phyloP scores from a whole-genome alignment of 2,888 invertebrate species.

The Mythimna lalbum region DNA sequence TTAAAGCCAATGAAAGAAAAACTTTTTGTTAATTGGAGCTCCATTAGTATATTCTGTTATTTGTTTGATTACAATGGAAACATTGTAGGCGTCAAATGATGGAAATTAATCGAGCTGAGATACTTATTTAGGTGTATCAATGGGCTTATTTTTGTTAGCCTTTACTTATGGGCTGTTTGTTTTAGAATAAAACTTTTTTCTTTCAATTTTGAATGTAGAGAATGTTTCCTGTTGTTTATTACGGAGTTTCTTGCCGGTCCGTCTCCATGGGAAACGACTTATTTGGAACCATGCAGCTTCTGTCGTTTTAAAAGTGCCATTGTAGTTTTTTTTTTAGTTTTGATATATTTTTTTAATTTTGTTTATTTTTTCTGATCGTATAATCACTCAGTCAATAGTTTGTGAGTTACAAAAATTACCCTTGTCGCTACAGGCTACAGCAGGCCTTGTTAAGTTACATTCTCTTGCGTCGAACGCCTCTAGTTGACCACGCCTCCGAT shows the following conservation, averaged over 20 bases:
- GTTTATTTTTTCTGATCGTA: neutral
- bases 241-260: too few species aligned
- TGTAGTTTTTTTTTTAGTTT: too few species aligned
- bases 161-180: neutral
- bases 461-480: too few species aligned
- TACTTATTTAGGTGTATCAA: neutral
- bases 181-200: neutral
- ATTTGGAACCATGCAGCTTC: too few species aligned
- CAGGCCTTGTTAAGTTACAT: too few species aligned
- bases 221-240: neutral
- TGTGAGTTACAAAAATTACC: too few species aligned
- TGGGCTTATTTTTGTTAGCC: neutral
- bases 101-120: neutral
- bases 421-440: too few species aligned
- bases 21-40: constrained; percentile 55
- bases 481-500: too few species aligned
- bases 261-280: too few species aligned
- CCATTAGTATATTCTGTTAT: constrained; percentile 45
- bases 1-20: constrained; percentile 39
- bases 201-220: neutral
- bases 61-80: constrained; percentile 25
- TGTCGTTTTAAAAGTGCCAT: too few species aligned
- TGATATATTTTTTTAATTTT: too few species aligned
- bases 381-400: too few species aligned
- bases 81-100: constrained; percentile 4